Percentiles rank a stretch among this genome's conserved stretches.
phyloP scores from a whole-genome alignment of 1,140 invertebrate genomes.

The Thrips palmi region DNA sequence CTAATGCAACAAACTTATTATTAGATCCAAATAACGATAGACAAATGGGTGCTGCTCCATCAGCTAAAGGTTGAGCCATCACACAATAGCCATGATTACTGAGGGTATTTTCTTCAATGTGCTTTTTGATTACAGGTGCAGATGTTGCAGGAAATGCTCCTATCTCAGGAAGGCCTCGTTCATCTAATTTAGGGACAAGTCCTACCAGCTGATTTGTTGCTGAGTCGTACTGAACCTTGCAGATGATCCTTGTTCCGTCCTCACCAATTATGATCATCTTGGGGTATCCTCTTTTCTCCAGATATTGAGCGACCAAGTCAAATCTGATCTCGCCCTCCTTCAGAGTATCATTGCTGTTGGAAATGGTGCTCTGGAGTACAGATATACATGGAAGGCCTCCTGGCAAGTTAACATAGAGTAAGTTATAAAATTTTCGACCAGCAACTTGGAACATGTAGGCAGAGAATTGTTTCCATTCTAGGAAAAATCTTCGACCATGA shows the following conservation, averaged over 20 bases:
- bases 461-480: background rate
- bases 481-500: background rate
- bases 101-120: slow-evolving; percentile 9
- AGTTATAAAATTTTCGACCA: background rate
- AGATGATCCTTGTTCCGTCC: slow-evolving; percentile 13
- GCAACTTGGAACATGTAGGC: background rate
- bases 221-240: slow-evolving; percentile 14
- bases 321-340: slow-evolving; percentile 9
- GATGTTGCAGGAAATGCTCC: slow-evolving; percentile 11
- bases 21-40: slow-evolving; percentile 12
- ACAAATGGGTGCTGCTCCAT: slow-evolving; percentile 11
- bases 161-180: slow-evolving; percentile 11
- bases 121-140: slow-evolving; percentile 9
- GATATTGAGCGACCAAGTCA: no score
- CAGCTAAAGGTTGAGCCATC: slow-evolving; percentile 13
- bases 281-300: slow-evolving; percentile 11
- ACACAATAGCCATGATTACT: slow-evolving; percentile 7
- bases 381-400: background rate
- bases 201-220: slow-evolving; percentile 15
- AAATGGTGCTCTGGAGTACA: background rate
- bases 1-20: slow-evolving; percentile 10
- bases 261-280: slow-evolving; percentile 12
- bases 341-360: background rate
- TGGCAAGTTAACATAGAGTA: background rate
- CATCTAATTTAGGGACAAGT: slow-evolving; percentile 14